Conservation (phyloP, 2,797 vertebrate species). For the Enteromius thamalakanensis region DNA sequence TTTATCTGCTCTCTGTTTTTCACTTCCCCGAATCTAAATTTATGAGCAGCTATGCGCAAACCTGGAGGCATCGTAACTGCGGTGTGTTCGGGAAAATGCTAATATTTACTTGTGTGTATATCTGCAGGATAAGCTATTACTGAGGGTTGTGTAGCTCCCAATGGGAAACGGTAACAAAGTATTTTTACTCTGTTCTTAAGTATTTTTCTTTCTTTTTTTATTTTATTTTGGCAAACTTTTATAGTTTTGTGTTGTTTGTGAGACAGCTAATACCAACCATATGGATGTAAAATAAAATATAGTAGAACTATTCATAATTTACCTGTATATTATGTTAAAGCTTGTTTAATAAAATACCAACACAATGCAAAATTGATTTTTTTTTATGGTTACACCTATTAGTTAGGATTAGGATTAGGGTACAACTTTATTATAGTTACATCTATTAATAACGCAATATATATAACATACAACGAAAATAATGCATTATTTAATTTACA, state of each 20-base stretch:
- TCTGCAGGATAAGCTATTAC: slow-evolving; percentile 33
- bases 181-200: slow-evolving; percentile 4
- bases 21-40: slow-evolving; percentile 23
- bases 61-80: slow-evolving; percentile 37
- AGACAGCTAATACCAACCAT: not conserved
- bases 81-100: slow-evolving; percentile 31
- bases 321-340: not conserved
- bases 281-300: not conserved
- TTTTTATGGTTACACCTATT: too few relatives aligned
- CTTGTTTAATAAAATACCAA: not conserved
- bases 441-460: too few relatives aligned
- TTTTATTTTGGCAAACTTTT: not conserved
- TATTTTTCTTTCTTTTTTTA: not conserved
- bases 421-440: too few relatives aligned
- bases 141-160: not conserved
- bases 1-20: slow-evolving; percentile 24
- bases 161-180: not conserved
- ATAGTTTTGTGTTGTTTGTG: not conserved
- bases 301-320: not conserved
- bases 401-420: too few relatives aligned
- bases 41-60: slow-evolving; percentile 39
- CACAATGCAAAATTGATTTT: not conserved
- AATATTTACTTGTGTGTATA: slow-evolving; percentile 46
- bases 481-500: not conserved
- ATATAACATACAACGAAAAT: too few relatives aligned